Evolutionary conservation across 2,888 invertebrate genomes (phyloP).

Genomic region (Gonocerus acuteangulatus): DNA sequence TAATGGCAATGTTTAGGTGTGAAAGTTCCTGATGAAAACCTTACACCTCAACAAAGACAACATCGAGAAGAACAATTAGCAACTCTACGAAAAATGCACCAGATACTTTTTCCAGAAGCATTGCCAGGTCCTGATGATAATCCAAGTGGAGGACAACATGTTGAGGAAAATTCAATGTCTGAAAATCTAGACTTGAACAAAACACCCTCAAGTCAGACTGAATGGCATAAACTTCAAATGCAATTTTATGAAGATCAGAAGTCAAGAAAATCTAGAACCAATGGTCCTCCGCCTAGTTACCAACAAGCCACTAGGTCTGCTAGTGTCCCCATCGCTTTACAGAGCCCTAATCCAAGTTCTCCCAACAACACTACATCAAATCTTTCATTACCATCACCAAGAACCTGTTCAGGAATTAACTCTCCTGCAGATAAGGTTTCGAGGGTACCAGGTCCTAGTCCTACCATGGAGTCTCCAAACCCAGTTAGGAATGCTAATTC

Average conservation of each 20-base stretch:
- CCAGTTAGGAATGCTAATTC: slow-evolving; percentile 50
- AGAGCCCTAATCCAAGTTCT: slow-evolving; percentile 62
- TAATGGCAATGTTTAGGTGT: slow-evolving; percentile 55
- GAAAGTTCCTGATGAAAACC: slow-evolving; percentile 90
- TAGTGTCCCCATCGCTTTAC: slow-evolving; percentile 64
- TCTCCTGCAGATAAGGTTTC: slow-evolving; percentile 50
- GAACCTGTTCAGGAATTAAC: slow-evolving; percentile 60
- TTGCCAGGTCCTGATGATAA: slow-evolving; percentile 28
- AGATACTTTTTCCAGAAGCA: slow-evolving; percentile 73
- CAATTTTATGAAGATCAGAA: slow-evolving; percentile 72
- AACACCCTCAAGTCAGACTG: slow-evolving; percentile 33
- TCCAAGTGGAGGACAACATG: slow-evolving; percentile 7
- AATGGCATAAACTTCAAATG: slow-evolving; percentile 86
- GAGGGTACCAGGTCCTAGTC: slow-evolving; percentile 51
- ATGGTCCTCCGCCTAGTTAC: slow-evolving; percentile 69
- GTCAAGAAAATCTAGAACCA: slow-evolving; percentile 50
- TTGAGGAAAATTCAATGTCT: slow-evolving; percentile 42
- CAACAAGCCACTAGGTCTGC: slow-evolving; percentile 66
- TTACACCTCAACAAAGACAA: slow-evolving; percentile 91
- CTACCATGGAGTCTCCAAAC: slow-evolving; percentile 51
- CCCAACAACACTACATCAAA: slow-evolving; percentile 64
- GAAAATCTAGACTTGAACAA: slow-evolving; percentile 37
- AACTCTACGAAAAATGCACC: slow-evolving; percentile 83
- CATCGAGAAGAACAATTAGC: slow-evolving; percentile 90
- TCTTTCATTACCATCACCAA: slow-evolving; percentile 64